A percentile compares a stretch with the other conserved stretches of the same genome.
phyloP scores from a whole-genome alignment of 1,140 invertebrate species.

The Penaeus chinensis region DNA sequence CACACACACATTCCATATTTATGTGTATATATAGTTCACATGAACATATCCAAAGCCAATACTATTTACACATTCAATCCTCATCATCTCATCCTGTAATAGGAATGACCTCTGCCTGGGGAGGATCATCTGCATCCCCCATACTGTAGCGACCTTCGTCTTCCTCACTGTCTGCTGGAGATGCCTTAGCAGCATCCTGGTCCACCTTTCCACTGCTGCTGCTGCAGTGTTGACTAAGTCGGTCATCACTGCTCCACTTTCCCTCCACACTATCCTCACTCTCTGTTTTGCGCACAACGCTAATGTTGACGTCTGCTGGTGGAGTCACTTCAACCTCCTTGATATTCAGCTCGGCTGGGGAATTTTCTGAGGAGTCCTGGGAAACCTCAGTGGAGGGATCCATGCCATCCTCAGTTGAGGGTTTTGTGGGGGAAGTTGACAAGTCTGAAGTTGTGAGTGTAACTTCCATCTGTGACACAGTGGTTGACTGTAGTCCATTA shows the following conservation, averaged over 20 bases:
- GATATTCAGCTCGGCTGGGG: background rate
- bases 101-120: conserved; percentile 13
- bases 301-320: conserved; percentile 1
- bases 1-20: too few relatives aligned
- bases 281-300: background rate
- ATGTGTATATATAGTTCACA: too few relatives aligned
- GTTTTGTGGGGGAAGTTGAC: background rate
- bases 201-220: conserved; percentile 1
- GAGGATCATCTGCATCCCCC: conserved; percentile 17
- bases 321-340: background rate
- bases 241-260: conserved; percentile 30
- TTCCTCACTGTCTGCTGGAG: conserved; percentile 9
- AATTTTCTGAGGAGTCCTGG: background rate
- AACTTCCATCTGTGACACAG: conserved; percentile 10
- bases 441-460: background rate
- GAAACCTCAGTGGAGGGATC: background rate
- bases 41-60: too few relatives aligned
- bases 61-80: background rate
- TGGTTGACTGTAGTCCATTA: background rate
- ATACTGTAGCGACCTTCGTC: conserved; percentile 11
- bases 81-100: background rate
- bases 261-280: conserved; percentile 20
- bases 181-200: conserved; percentile 12
- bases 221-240: background rate
- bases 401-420: background rate